These are phyloP conservation scores for Perdita meconis DNA, from an alignment of 2,888 invertebrate species.

Conservation along the genomic window DNA sequence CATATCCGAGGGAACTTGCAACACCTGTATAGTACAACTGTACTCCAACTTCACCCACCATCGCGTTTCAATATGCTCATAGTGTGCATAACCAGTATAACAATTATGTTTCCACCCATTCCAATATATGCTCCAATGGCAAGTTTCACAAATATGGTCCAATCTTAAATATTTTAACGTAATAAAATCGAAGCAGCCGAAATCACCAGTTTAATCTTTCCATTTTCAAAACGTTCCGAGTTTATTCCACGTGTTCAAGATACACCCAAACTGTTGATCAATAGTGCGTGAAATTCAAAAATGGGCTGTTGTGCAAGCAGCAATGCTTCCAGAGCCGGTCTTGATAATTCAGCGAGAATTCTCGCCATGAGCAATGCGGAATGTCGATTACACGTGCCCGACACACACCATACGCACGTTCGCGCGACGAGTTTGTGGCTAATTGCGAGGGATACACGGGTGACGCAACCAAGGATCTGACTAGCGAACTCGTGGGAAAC, in stretches of 20 bases:
- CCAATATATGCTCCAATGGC: neutral
- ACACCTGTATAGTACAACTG: too few relatives aligned
- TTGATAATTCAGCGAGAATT: conserved; percentile 8
- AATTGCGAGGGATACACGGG: conserved; percentile 20
- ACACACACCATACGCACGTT: conserved; percentile 3
- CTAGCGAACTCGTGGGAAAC: conserved; percentile 31
- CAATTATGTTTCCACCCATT: neutral
- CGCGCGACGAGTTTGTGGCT: conserved; percentile 15
- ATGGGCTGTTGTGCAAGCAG: conserved; percentile 15
- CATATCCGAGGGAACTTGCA: too few relatives aligned
- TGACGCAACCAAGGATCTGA: conserved; percentile 25
- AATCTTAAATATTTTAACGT: neutral
- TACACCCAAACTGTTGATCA: conserved; percentile 7
- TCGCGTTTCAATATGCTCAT: too few relatives aligned
- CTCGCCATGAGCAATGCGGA: neutral
- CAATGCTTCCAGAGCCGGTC: neutral
- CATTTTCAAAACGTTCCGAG: neutral
- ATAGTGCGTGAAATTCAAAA: neutral
- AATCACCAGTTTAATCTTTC: neutral
- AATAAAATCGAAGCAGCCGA: neutral
- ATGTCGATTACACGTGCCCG: conserved; percentile 15
- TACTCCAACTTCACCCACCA: too few relatives aligned
- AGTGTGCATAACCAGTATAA: neutral
- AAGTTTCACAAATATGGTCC: neutral
- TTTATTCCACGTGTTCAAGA: neutral